Percentiles rank a stretch among this genome's conserved stretches.
These are phyloP conservation scores for Chrysotoxum bicinctum DNA, from an alignment of 2,888 invertebrate species.

Conservation along the genomic window DNA sequence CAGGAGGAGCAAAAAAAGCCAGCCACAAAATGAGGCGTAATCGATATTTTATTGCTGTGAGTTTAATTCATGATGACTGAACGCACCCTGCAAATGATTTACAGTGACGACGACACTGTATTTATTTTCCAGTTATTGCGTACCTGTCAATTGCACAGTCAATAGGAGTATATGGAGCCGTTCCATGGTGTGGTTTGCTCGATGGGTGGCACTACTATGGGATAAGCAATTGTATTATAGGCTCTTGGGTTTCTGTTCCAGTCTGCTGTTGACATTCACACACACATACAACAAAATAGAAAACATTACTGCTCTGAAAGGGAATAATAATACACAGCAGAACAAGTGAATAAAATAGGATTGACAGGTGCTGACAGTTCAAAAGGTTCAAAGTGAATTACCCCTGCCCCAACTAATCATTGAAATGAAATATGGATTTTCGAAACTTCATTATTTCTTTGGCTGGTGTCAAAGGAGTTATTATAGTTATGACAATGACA, in stretches of 20 bases:
- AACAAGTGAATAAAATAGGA: slow-evolving; percentile 14
- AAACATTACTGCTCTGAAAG: slow-evolving; percentile 2
- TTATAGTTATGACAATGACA: not conserved
- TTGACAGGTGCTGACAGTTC: slow-evolving; percentile 71
- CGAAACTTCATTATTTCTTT: not conserved
- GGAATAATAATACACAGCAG: slow-evolving; percentile 11
- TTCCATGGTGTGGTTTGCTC: slow-evolving; percentile 20
- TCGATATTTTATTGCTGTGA: slow-evolving; percentile 71
- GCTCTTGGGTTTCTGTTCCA: not conserved
- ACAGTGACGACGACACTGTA: slow-evolving; percentile 70
- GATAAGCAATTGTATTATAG: not conserved
- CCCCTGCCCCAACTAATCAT: slow-evolving; percentile 51
- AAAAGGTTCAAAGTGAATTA: slow-evolving; percentile 61
- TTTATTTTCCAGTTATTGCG: slow-evolving; percentile 71
- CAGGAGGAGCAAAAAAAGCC: slow-evolving; percentile 2
- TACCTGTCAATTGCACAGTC: slow-evolving; percentile 70
- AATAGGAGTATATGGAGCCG: not conserved
- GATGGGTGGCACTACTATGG: slow-evolving; percentile 49
- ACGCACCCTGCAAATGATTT: slow-evolving; percentile 69
- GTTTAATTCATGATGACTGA: slow-evolving; percentile 72
- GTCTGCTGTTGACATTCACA: slow-evolving; percentile 39
- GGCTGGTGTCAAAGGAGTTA: not conserved
- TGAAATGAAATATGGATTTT: slow-evolving; percentile 25
- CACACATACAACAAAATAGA: not conserved
- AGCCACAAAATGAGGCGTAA: slow-evolving; percentile 55